Conservation (phyloP, 1,140 invertebrate species). For the Pollicipes pollicipes region DNA sequence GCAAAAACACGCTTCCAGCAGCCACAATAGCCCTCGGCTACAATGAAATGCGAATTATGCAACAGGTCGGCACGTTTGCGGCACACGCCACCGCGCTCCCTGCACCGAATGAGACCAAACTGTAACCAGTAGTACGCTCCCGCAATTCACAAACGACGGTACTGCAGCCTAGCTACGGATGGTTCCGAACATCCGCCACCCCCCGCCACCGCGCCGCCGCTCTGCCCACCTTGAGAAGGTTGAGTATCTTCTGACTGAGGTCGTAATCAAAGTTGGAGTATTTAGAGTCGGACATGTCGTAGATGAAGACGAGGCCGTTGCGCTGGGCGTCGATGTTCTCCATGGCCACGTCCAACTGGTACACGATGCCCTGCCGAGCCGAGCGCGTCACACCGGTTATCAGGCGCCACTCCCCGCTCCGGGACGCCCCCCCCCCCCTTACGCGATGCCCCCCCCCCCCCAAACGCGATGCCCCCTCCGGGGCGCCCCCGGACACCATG, state of each 20-base stretch:
- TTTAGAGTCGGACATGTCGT: slow-evolving; percentile 96
- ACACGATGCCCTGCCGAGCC: slow-evolving; percentile 12
- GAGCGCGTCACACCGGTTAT: not conserved
- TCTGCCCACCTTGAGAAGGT: slow-evolving; percentile 85
- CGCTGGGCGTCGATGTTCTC: slow-evolving; percentile 82
- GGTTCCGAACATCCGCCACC: too few relatives aligned
- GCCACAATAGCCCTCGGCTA: too few relatives aligned
- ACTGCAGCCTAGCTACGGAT: too few relatives aligned
- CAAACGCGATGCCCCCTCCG: not conserved
- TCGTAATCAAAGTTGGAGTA: slow-evolving; percentile 97
- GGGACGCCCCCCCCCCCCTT: not conserved
- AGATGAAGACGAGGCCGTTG: slow-evolving; percentile 88
- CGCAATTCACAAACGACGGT: too few relatives aligned
- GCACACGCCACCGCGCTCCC: too few relatives aligned
- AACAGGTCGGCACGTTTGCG: too few relatives aligned
- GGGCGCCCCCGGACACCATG: not conserved
- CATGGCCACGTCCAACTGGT: slow-evolving; percentile 64
- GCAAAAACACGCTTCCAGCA: too few relatives aligned
- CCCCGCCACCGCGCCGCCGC: too few relatives aligned
- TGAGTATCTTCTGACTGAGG: slow-evolving; percentile 90
- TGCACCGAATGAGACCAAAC: too few relatives aligned
- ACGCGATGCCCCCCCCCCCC: not conserved
- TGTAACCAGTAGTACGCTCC: too few relatives aligned
- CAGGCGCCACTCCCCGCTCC: not conserved
- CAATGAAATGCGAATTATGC: too few relatives aligned